phyloP scores from a whole-genome alignment of 2,113 vertebrate species.

The Odocoileus hemionus region DNA sequence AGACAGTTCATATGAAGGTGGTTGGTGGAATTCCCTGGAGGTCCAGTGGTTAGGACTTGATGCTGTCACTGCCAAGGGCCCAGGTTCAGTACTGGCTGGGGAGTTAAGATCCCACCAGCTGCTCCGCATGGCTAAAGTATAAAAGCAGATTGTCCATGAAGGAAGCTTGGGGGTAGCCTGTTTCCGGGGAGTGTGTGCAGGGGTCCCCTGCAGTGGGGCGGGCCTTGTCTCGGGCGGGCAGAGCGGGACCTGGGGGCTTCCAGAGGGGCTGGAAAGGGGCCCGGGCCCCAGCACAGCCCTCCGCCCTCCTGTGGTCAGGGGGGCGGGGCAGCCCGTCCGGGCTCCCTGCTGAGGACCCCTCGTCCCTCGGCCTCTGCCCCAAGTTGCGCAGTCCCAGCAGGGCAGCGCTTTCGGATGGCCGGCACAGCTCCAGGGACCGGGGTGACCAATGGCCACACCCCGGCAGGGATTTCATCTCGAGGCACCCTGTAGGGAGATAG shows the following conservation, averaged over 20 bases:
- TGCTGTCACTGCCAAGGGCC: not conserved
- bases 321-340: accelerated
- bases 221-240: not conserved
- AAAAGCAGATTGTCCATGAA: not conserved
- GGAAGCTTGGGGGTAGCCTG: not conserved
- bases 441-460: not conserved
- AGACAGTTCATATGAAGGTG: not conserved
- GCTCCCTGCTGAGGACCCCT: not conserved
- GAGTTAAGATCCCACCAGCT: not conserved
- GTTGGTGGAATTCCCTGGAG: not conserved
- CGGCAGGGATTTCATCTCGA: not conserved
- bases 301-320: not conserved
- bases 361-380: not conserved
- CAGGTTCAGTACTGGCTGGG: not conserved
- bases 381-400: not conserved
- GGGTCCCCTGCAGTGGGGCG: not conserved
- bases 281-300: not conserved
- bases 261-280: not conserved
- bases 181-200: accelerated
- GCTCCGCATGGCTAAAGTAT: not conserved
- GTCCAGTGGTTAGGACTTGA: not conserved
- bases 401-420: accelerated
- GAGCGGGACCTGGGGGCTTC: not conserved
- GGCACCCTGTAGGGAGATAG: not conserved
- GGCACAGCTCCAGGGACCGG: not conserved